Conservation (phyloP, 2,888 invertebrate genomes). For the Boloria euphrosyne region DNA sequence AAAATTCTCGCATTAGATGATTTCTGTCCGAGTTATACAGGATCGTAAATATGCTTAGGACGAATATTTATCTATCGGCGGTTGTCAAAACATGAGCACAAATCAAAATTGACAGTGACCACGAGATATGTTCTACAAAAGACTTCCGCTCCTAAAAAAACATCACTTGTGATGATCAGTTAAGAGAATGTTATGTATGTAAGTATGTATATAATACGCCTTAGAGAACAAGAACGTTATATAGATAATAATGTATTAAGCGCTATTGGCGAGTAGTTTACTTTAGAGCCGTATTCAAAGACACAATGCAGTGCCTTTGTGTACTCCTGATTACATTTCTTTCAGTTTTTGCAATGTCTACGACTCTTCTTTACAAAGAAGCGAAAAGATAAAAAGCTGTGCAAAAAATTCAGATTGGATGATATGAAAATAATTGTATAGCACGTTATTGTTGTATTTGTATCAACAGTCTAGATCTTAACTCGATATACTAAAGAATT, state of each 20-base stretch:
- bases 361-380: constrained; percentile 31
- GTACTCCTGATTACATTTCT: constrained; percentile 37
- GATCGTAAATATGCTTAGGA: constrained; percentile 46
- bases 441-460: constrained; percentile 28
- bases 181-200: neutral
- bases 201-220: neutral
- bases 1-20: constrained; percentile 43
- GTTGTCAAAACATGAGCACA: constrained; percentile 68
- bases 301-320: constrained; percentile 34
- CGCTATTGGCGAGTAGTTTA: constrained; percentile 21
- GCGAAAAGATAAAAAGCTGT: constrained; percentile 27
- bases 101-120: constrained; percentile 65
- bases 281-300: constrained; percentile 28
- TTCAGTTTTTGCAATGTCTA: constrained; percentile 34
- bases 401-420: constrained; percentile 34
- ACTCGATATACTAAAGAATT: constrained; percentile 24
- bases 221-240: neutral
- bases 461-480: constrained; percentile 35
- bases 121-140: constrained; percentile 59
- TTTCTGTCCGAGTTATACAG: constrained; percentile 44
- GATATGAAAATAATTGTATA: constrained; percentile 36
- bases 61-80: constrained; percentile 48
- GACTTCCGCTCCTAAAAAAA: constrained; percentile 63
- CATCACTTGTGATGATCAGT: constrained; percentile 43
- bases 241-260: constrained; percentile 13